Percentiles rank a stretch among this genome's conserved stretches.
These are phyloP conservation scores for Merops nubicus DNA, from an alignment of 2,113 vertebrate species.

Conservation along the genomic window DNA sequence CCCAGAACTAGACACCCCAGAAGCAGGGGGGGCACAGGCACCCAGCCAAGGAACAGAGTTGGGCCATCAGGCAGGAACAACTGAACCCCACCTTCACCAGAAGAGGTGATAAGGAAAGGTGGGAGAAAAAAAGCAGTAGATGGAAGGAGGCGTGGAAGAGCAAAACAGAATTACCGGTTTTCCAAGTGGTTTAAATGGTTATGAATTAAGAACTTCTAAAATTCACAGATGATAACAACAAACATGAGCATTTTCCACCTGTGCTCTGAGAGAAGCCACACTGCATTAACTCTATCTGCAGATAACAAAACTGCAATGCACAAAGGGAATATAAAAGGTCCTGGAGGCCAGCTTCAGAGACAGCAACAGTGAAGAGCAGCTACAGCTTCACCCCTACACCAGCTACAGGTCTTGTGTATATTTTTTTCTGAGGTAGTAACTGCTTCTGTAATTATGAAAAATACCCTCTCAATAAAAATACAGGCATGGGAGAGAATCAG, in stretches of 20 bases:
- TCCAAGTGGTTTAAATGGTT: background rate
- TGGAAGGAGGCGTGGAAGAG: conserved; percentile 33
- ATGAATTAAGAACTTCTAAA: conserved; percentile 25
- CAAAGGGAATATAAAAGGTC: background rate
- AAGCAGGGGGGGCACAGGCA: background rate
- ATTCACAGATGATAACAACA: conserved; percentile 12
- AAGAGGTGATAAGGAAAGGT: background rate
- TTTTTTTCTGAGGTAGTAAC: background rate
- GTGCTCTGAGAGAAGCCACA: background rate
- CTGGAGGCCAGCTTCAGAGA: background rate
- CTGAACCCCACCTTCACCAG: background rate
- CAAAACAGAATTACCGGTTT: conserved; percentile 12
- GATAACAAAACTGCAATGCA: background rate
- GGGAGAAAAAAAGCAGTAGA: background rate
- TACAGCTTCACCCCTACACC: background rate
- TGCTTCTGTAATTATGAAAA: background rate
- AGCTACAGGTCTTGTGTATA: background rate
- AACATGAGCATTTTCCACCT: background rate
- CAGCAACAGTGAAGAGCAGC: background rate
- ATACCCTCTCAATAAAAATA: background rate
- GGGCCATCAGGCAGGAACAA: background rate
- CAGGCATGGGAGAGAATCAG: background rate
- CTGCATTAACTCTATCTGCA: background rate
- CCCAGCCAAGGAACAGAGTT: accelerated
- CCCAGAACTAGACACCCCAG: background rate